phyloP scores from a whole-genome alignment of 2,797 vertebrate species.

The Oreonectes daqikongensis region DNA sequence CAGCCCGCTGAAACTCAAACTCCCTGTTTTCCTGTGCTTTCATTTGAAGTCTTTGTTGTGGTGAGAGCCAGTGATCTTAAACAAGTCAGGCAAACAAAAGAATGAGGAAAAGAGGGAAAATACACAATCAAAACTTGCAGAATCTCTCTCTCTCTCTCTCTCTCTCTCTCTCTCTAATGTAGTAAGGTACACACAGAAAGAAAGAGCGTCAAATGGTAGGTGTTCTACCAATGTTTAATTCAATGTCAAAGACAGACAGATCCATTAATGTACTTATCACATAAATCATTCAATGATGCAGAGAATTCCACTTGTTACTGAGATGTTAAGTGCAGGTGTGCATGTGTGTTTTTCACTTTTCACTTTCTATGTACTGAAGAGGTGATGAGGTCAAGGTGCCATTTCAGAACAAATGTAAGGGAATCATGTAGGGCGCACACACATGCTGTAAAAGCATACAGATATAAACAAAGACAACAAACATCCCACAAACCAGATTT shows the following conservation, averaged over 20 bases:
- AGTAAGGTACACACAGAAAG: neutral
- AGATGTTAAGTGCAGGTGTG: neutral
- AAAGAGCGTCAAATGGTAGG: neutral
- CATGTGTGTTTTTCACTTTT: neutral
- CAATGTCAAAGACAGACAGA: neutral
- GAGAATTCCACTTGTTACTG: neutral
- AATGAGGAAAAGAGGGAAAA: conserved; percentile 55
- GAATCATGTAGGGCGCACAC: conserved; percentile 65
- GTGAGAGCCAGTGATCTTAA: conserved; percentile 53
- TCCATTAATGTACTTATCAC: neutral
- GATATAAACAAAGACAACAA: too few species aligned
- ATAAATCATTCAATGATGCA: neutral
- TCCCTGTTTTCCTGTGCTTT: conserved; percentile 34
- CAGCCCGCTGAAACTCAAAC: conserved; percentile 59
- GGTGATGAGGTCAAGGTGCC: conserved; percentile 83
- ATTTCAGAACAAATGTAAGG: conserved; percentile 85
- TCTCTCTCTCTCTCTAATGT: neutral
- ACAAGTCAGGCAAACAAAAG: conserved; percentile 61
- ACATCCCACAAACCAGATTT: too few species aligned
- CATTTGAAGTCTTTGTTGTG: conserved; percentile 56
- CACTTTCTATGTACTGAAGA: conserved; percentile 49
- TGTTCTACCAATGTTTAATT: neutral
- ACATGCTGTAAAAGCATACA: neutral
- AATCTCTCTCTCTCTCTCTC: conserved; percentile 8
- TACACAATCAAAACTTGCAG: conserved; percentile 33